Evolutionary conservation across 2,888 invertebrate species (phyloP).

Genomic region (Phrixothrix hirtus): DNA sequence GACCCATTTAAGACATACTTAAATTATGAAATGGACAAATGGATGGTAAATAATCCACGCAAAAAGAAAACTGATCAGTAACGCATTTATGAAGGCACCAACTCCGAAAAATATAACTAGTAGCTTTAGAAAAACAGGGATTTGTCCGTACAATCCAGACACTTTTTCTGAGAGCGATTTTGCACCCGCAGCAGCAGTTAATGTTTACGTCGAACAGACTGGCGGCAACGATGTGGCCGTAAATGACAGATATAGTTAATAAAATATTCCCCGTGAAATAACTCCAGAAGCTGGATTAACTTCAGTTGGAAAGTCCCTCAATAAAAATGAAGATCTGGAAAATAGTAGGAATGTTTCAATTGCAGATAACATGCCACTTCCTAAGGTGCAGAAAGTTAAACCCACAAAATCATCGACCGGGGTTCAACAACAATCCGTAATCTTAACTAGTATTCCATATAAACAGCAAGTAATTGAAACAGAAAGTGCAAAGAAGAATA

Average conservation of each 20-base stretch:
- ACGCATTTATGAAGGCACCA: background rate
- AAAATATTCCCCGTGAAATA: background rate
- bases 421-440: background rate
- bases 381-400: background rate
- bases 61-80: background rate
- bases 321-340: background rate
- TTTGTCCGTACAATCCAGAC: background rate
- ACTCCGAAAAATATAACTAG: background rate
- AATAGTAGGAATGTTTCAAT: background rate
- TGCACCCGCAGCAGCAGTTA: background rate
- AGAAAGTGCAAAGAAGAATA: background rate
- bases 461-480: background rate
- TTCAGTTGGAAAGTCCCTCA: background rate
- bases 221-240: too few species aligned
- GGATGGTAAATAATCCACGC: slow-evolving; percentile 1
- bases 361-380: background rate
- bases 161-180: background rate
- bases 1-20: background rate
- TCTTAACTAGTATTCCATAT: background rate
- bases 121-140: background rate
- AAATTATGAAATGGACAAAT: slow-evolving; percentile 1
- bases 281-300: background rate
- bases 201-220: background rate
- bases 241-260: background rate
- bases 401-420: background rate